Evolutionary conservation across 2,888 invertebrate genomes (phyloP), one percentile per base, ranked within the genome.

Genomic region (Brachycybe producta): DNA sequence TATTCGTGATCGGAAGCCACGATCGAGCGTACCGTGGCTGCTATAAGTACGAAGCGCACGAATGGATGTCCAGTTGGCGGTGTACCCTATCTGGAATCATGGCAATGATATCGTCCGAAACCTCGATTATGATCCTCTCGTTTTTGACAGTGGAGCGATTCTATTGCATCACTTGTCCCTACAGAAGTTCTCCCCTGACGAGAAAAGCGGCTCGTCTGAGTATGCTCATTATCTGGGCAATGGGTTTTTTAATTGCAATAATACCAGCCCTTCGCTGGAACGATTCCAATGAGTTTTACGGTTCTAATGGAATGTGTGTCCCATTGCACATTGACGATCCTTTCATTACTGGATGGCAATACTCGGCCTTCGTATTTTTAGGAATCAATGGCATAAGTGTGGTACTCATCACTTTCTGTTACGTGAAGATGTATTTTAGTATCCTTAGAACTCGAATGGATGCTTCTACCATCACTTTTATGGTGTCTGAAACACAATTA

Each of bases 91-190:
- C 75, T 28, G 81, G 81, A 27, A 68, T 76, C 3, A 57, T 79
- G 30, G 80, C 79, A 0, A 78, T 80, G 66, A 73, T 73, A 21
- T 79, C 80, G 1, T 75, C 76, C 2, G 80, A 82, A 60, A 72
- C 79, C 2, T 80, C 81, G 5, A 75, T 82, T 62, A 63, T 81
- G 35, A 76, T 80, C 52, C 63, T 82, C 55, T 75, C 78, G 1
- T 77, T 79, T 60, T 78, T 82, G 74, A 79, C 80, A 1, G 64
- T 80, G 57, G 80, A 81, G 57, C 69, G 81, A 56, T 81, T 76
- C 61, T 63, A 79, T 54, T 64, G 77, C 47, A 79, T 80, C 55
- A 40, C 36, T 2, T 51, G 51, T 11, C 40, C 32, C 17, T 34
- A 77, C 56, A 73, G 73, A 27, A 72, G 74, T 59, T 70, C 71